Base-by-base conservation (phyloP, 2,888 invertebrate genomes). In the Syritta pipiens region DNA sequence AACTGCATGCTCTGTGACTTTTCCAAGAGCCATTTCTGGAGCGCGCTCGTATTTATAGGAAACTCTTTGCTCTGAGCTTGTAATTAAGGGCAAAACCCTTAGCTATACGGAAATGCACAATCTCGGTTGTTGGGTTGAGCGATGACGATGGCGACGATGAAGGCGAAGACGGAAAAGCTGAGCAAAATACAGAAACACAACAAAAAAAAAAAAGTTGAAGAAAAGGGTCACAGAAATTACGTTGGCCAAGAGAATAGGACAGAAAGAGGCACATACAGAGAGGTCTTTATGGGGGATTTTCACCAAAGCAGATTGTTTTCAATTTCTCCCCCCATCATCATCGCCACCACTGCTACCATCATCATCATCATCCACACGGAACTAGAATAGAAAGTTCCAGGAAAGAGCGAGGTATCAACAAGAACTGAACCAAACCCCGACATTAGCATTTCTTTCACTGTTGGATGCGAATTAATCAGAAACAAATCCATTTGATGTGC, bases 21-120 rank as follows among this genome's bases (percentile, higher is more conserved):
- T 44, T 42, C 26, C 17, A 30, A 10, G n/a, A 40, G 48, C 49
- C 55, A 62, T 62, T 53, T 55, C 28, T 53, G 46, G 24, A 19
- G 12, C n/a, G n/a, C n/a, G n/a, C 12, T 53, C 24, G 10, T 48
- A 14, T 63, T 37, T 32, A 51, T 30, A 53, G 65, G 71, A 60
- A 65, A 53, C 40, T 60, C 32, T 22, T 1, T 49, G 60, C 46
- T 6, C 40, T 69, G 42, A 40, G 55, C 60, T 37, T 53, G 37
- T 72, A 77, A 77, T 77, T 76, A 77, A 77, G 77, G 71, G 65
- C 71, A 77, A 67, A 77, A 60, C 71, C 77, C 65, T 77, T 71
- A 65, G 46, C 65, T 48, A 60, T 48, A 77, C 77, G 77, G 77
- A 77, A 77, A 60, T 77, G 65, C 65, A 71, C 76, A 76, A 63